Base-by-base conservation (phyloP, 1,140 invertebrate genomes). In the Papilio aristodemus region DNA sequence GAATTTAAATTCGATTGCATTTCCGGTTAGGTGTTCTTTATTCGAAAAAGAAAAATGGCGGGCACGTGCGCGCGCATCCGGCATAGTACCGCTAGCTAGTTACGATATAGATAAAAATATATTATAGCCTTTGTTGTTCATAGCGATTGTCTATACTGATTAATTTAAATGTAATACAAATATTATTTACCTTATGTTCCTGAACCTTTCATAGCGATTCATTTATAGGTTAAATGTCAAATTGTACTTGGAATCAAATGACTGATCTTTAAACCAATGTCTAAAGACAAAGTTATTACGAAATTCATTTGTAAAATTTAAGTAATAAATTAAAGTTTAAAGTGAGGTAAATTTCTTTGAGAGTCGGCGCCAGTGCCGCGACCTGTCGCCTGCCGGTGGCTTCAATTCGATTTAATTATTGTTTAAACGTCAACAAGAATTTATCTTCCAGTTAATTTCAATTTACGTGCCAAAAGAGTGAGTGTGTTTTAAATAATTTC, bases 31-130 rank as follows among this genome's bases (percentile, higher is more conserved):
- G 22, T 62, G 74, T 62, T 66, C 67, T 75, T 71, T 75, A 73
- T 73, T 60, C 58, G 59, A 76, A 72, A 76, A 73, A 73, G 72
- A 71, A 73, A 73, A 75, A 77, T 73, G 68, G 73, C 54, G 70
- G 68, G 66, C 69, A 66, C 63, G 63, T 50, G 70, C 70, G 72
- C 37, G 37, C 39, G 69, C 43, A 71, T 68, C 70, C 67, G 57
- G 57, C 25, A 25, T 25, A 27, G 17, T 59, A 68, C 54, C 66
- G 66, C 36, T 38, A 58, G 27, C 14, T 37, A 68, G 25, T 27
- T 36, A 68, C 54, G 39, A 38, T 17, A 60, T n/a, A 41, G 59
- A 39, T 62, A 57, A 57, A 25, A 37, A 62, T 37, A 62, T 38
- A 13, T n/a, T n/a, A n/a, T n/a, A n/a, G n/a, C 3, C 46, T 22